Evolutionary conservation across 2,797 vertebrate genomes (phyloP).

Genomic region (Hafferia zeledoni): DNA sequence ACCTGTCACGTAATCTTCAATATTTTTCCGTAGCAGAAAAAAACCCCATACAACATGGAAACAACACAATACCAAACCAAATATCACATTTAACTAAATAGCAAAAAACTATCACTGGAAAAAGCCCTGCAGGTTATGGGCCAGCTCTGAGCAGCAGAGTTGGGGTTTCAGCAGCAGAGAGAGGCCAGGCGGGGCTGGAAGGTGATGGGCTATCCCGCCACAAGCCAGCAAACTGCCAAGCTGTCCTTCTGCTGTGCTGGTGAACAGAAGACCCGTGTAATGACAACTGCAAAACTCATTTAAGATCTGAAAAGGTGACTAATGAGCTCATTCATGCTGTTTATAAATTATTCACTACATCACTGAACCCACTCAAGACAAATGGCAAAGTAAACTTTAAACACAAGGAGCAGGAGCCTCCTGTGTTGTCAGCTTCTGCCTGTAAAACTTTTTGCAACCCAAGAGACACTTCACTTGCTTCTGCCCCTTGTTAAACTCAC

Average conservation of each 20-base stretch:
- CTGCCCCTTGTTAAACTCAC: slow-evolving; percentile 26
- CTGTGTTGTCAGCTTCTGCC: neutral
- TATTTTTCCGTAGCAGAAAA: neutral
- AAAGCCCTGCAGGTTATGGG: neutral
- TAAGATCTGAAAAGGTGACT: slow-evolving; percentile 85
- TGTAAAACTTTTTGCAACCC: slow-evolving; percentile 43
- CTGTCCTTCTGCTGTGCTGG: slow-evolving; percentile 49
- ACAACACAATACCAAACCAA: neutral
- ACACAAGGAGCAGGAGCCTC: slow-evolving; percentile 55
- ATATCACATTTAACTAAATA: neutral
- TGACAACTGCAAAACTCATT: slow-evolving; percentile 81
- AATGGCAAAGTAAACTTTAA: slow-evolving; percentile 80
- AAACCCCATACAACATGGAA: neutral
- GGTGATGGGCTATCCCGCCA: slow-evolving; percentile 50
- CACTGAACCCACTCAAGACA: slow-evolving; percentile 77
- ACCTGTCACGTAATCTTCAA: neutral
- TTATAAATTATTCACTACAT: slow-evolving; percentile 84
- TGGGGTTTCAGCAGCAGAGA: slow-evolving; percentile 48
- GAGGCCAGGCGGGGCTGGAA: slow-evolving; percentile 47
- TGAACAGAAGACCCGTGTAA: slow-evolving; percentile 77
- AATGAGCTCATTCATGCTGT: slow-evolving; percentile 83
- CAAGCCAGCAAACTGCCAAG: slow-evolving; percentile 69
- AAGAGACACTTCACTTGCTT: slow-evolving; percentile 12
- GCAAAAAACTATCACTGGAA: neutral
- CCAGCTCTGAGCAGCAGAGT: neutral